Conservation (phyloP, 2,888 invertebrate species). For the Torymus auratus region DNA sequence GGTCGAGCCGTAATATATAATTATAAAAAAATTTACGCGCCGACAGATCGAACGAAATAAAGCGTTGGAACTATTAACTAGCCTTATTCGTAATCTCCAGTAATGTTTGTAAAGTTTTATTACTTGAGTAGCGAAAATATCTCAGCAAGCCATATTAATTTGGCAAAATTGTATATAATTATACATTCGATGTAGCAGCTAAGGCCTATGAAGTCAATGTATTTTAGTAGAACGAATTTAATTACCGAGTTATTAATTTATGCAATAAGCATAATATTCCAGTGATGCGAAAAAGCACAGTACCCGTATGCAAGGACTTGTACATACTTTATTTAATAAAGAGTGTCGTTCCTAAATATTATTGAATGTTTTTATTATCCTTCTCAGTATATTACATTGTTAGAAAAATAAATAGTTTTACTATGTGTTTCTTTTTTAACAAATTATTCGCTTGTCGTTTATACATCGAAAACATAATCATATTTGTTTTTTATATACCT, state of each 20-base stretch:
- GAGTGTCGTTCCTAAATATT: slow-evolving; percentile 63
- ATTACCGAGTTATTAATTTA: slow-evolving; percentile 67
- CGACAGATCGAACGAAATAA: slow-evolving; percentile 50
- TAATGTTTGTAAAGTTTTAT: slow-evolving; percentile 61
- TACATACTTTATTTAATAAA: slow-evolving; percentile 76
- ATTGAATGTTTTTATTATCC: slow-evolving; percentile 23
- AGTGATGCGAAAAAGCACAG: slow-evolving; percentile 65
- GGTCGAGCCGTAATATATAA: slow-evolving; percentile 52
- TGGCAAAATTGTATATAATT: slow-evolving; percentile 66
- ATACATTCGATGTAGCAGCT: slow-evolving; percentile 66
- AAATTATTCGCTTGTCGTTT: too few relatives aligned
- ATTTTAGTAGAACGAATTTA: slow-evolving; percentile 71
- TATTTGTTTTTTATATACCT: too few relatives aligned
- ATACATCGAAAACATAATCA: too few relatives aligned
- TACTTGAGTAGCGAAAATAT: slow-evolving; percentile 57
- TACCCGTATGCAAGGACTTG: slow-evolving; percentile 69
- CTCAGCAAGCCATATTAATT: slow-evolving; percentile 60
- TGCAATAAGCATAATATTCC: slow-evolving; percentile 67
- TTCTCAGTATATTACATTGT: neutral
- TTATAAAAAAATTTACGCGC: slow-evolving; percentile 46
- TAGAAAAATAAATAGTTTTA: too few relatives aligned
- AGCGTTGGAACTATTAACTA: slow-evolving; percentile 53
- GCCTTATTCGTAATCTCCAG: slow-evolving; percentile 57
- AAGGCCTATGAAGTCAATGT: slow-evolving; percentile 74
- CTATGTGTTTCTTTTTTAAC: too few relatives aligned